Evolutionary conservation across 2,113 vertebrate genomes (phyloP).

Genomic region (Blennius ocellaris): DNA sequence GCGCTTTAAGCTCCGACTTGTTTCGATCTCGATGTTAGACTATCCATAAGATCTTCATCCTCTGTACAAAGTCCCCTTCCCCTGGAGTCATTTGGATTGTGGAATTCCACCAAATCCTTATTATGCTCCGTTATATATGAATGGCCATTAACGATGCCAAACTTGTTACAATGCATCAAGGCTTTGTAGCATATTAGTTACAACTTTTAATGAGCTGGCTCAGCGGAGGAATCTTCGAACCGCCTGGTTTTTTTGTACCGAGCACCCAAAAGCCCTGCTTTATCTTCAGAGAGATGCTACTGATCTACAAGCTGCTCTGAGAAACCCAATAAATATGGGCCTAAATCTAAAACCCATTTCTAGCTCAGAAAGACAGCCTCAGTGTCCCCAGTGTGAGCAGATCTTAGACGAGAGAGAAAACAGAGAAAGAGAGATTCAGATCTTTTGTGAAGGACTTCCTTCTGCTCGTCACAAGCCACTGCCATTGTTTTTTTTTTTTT

Average conservation of each 20-base stretch:
- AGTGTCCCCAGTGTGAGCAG: conserved; percentile 7
- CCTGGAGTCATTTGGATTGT: too few species aligned
- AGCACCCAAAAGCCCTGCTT: conserved; percentile 6
- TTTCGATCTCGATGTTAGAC: too few species aligned
- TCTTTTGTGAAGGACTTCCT: conserved; percentile 3
- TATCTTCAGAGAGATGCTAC: conserved; percentile 34
- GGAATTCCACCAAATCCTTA: too few species aligned
- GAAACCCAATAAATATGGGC: conserved; percentile 16
- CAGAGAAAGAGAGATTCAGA: conserved; percentile 5
- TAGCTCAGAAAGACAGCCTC: conserved; percentile 11
- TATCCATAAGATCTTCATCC: too few species aligned
- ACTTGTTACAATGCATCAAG: not conserved
- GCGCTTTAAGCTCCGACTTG: too few species aligned
- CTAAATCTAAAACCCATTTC: conserved; percentile 27
- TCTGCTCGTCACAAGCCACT: conserved; percentile 7
- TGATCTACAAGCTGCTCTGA: conserved; percentile 32
- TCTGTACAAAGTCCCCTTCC: too few species aligned
- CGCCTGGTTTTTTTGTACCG: not conserved
- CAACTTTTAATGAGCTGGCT: conserved; percentile 29
- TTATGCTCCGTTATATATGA: too few species aligned
- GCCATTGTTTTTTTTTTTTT: conserved; percentile 1
- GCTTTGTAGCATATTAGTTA: conserved; percentile 2
- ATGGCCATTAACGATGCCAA: too few species aligned
- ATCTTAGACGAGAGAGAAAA: not conserved
- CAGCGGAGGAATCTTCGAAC: not conserved